Evolutionary conservation across 1,140 invertebrate genomes (phyloP).

Genomic region (Macrobrachium nipponense): DNA sequence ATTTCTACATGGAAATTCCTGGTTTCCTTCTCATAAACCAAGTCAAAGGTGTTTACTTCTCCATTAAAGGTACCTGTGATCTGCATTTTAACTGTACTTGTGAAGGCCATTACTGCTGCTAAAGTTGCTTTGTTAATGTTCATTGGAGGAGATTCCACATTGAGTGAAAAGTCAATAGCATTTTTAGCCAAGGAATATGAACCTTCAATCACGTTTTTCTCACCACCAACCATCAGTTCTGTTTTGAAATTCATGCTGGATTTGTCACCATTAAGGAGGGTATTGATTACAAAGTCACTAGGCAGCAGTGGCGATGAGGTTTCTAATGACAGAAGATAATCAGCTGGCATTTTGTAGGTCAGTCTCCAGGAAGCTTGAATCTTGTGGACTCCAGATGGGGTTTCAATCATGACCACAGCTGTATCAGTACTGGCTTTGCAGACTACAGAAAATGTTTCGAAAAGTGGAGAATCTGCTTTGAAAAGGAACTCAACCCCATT

Average conservation of each 20-base stretch:
- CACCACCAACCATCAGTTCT: neutral
- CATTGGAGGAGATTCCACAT: neutral
- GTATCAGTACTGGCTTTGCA: neutral
- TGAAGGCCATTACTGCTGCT: neutral
- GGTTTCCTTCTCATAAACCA: neutral
- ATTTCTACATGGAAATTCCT: neutral
- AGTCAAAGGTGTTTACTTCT: neutral
- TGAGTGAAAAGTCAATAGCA: neutral
- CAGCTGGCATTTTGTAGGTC: slow-evolving; percentile 2
- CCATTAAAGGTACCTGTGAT: neutral
- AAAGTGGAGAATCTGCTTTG: neutral
- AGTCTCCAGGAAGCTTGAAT: neutral
- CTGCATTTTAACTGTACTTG: neutral
- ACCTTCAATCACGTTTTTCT: neutral
- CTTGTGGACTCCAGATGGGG: neutral
- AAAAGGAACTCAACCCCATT: neutral
- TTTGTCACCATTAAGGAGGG: neutral
- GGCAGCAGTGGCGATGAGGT: neutral
- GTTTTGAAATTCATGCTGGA: neutral
- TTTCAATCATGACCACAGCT: neutral
- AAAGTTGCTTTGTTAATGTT: neutral
- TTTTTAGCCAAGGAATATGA: neutral
- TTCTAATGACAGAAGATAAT: neutral
- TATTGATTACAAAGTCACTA: neutral
- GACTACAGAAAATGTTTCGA: neutral